Conservation (phyloP, 2,113 vertebrate genomes). For the Dicentrarchus labrax region DNA sequence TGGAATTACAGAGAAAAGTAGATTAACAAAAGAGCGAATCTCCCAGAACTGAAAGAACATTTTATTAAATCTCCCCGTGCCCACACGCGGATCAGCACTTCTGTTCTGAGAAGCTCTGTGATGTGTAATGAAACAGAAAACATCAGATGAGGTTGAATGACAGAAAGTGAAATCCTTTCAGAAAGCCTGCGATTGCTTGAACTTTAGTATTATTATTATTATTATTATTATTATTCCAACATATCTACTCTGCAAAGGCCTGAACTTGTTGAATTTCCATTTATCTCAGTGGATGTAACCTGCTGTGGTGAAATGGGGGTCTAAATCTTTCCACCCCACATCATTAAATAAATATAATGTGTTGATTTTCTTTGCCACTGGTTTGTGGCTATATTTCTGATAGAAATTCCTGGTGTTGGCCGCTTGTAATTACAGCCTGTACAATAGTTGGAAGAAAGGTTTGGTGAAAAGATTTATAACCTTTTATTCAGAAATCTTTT, state of each 20-base stretch:
- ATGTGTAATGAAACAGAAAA: conserved; percentile 64
- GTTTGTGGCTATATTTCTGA: not conserved
- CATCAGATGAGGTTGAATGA: conserved; percentile 47
- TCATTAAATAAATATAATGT: not conserved
- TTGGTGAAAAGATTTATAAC: too few species aligned
- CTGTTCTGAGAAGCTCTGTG: conserved; percentile 54
- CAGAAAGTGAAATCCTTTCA: conserved; percentile 66
- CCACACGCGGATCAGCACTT: conserved; percentile 54
- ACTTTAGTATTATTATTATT: not conserved
- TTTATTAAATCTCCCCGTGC: conserved; percentile 43
- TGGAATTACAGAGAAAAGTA: conserved; percentile 43
- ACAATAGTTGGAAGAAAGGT: not conserved
- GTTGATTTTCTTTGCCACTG: not conserved
- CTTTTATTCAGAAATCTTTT: not conserved
- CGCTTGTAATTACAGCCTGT: not conserved
- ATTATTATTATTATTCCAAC: conserved; percentile 19
- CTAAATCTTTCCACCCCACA: not conserved
- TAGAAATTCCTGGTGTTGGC: not conserved
- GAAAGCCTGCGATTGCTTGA: conserved; percentile 35
- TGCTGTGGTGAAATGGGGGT: not conserved
- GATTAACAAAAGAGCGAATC: conserved; percentile 57
- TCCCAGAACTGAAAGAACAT: conserved; percentile 35
- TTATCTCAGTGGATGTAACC: not conserved
- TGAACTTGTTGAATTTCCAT: not conserved
- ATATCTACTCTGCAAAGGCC: not conserved